These are phyloP conservation scores for Staurois parvus DNA, from an alignment of 2,797 vertebrate species.

Conservation along the genomic window DNA sequence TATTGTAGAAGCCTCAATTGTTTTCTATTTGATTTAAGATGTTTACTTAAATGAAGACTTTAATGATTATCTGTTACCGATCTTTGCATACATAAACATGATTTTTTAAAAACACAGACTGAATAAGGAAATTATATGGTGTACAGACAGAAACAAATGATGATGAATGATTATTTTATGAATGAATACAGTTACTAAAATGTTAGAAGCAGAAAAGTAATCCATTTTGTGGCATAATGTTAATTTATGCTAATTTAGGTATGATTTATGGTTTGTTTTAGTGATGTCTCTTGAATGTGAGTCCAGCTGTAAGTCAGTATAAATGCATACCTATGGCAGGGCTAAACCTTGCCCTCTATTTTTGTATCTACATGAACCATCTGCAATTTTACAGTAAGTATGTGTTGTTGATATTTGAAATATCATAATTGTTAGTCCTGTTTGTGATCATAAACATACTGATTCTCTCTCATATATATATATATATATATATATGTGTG, in stretches of 20 bases:
- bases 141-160: background rate
- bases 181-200: too few species aligned
- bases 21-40: background rate
- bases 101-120: background rate
- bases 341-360: too few species aligned
- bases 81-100: background rate
- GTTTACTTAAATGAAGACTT: background rate
- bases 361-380: too few species aligned
- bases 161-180: too few species aligned
- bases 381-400: too few species aligned
- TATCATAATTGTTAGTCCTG: too few species aligned
- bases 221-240: background rate
- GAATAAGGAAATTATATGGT: background rate
- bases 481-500: too few species aligned
- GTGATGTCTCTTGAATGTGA: background rate
- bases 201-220: background rate
- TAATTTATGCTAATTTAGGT: background rate
- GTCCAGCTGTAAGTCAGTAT: background rate
- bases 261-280: too few species aligned
- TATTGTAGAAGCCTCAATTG: background rate
- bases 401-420: too few species aligned
- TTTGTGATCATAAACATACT: too few species aligned
- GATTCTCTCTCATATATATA: too few species aligned
- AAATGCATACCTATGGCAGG: too few species aligned
- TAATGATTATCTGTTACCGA: background rate